A percentile compares a stretch with the other conserved stretches of the same genome.
Conservation (phyloP, 2,797 vertebrate genomes). For the Sciurus carolinensis region DNA sequence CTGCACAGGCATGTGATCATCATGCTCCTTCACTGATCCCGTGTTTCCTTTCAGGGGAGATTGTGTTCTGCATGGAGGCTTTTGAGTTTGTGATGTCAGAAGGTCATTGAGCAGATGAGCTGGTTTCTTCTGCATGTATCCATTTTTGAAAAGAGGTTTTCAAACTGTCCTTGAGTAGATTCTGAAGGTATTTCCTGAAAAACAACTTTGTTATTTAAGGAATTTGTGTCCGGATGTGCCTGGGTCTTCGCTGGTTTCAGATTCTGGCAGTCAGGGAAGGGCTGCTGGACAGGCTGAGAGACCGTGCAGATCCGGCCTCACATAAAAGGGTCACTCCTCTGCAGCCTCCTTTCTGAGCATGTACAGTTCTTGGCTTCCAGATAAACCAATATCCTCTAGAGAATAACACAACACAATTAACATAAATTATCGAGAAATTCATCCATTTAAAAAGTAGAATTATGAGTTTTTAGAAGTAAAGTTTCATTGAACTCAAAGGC, state of each 20-base stretch:
- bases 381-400: neutral
- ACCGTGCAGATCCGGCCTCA: neutral
- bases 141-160: neutral
- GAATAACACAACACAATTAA: neutral
- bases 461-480: neutral
- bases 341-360: neutral
- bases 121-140: neutral
- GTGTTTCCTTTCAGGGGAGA: neutral
- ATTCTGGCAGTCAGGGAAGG: neutral
- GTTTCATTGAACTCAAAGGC: neutral
- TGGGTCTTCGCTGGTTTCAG: neutral
- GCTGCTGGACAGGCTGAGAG: neutral
- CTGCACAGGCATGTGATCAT: neutral
- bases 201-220: neutral
- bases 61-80: too few relatives aligned
- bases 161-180: neutral
- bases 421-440: neutral
- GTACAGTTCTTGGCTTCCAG: neutral
- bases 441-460: neutral
- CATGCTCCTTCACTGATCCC: neutral
- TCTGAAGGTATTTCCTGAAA: neutral
- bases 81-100: neutral
- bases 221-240: neutral
- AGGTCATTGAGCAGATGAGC: neutral
- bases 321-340: neutral